These are phyloP conservation scores for Chironomus tepperi DNA, from an alignment of 1,140 invertebrate species.

Conservation along the genomic window DNA sequence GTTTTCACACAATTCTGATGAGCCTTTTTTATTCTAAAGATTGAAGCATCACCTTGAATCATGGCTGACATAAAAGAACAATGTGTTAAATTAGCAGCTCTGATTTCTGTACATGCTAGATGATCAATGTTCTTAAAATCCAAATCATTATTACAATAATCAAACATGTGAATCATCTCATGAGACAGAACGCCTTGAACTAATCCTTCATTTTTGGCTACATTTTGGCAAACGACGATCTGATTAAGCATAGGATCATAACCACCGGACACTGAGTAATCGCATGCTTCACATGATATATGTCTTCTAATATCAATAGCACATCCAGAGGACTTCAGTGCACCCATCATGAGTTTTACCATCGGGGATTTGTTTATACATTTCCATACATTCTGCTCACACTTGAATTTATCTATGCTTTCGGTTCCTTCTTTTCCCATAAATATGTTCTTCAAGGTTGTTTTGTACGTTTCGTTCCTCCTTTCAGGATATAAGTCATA, in stretches of 20 bases:
- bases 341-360: conserved; percentile 74
- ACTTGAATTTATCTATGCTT: conserved; percentile 61
- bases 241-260: conserved; percentile 86
- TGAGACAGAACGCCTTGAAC: conserved; percentile 76
- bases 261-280: conserved; percentile 72
- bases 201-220: conserved; percentile 49
- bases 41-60: conserved; percentile 55
- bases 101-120: conserved; percentile 89
- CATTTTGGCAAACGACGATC: conserved; percentile 89
- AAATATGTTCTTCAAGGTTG: conserved; percentile 47
- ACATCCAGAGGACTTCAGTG: conserved; percentile 77
- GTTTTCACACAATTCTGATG: conserved; percentile 84
- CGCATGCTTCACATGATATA: conserved; percentile 86
- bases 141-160: conserved; percentile 80
- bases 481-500: conserved; percentile 84
- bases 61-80: conserved; percentile 65
- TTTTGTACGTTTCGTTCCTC: conserved; percentile 48
- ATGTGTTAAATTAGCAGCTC: conserved; percentile 84
- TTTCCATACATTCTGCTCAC: conserved; percentile 68
- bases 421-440: conserved; percentile 55
- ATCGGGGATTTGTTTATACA: conserved; percentile 71
- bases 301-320: conserved; percentile 75
- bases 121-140: conserved; percentile 88
- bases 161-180: conserved; percentile 96
- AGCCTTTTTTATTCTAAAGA: conserved; percentile 59